A percentile compares a stretch with the other conserved stretches of the same genome.
These are phyloP conservation scores for Mormyrops attenuatus DNA, from an alignment of 2,797 vertebrate species.

Conservation along the genomic window DNA sequence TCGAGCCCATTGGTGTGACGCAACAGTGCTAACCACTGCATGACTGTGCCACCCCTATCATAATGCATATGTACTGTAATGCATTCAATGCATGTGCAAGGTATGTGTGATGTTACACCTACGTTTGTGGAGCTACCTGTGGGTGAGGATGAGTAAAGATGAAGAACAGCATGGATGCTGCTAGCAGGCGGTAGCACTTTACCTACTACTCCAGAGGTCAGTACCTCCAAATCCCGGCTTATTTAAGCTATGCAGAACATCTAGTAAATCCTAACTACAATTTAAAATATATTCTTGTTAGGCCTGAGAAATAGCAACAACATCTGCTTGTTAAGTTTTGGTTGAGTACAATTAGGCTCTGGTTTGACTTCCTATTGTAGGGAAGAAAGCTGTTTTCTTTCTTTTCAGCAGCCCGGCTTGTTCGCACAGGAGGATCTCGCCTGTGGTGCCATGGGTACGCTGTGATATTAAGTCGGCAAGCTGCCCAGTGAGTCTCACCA, in stretches of 20 bases:
- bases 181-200: too few species aligned
- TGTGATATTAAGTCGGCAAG: not conserved
- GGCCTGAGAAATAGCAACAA: not conserved
- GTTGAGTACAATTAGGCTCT: not conserved
- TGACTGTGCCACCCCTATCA: not conserved
- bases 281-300: not conserved
- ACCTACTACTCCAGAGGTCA: not conserved
- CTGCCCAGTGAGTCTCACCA: conserved; percentile 59
- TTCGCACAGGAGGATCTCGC: not conserved
- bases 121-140: not conserved
- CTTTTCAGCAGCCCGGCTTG: not conserved
- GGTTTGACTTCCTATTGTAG: not conserved
- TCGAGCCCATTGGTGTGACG: not conserved
- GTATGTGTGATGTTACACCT: not conserved
- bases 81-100: not conserved
- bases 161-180: not conserved
- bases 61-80: not conserved
- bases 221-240: not conserved
- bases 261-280: not conserved
- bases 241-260: not conserved
- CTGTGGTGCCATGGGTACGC: not conserved
- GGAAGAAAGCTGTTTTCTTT: not conserved
- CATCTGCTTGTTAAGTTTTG: not conserved
- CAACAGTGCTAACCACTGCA: not conserved
- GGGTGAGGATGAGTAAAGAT: not conserved